A percentile compares a stretch with the other conserved stretches of the same genome.
These are phyloP conservation scores for Caranx ignobilis DNA, from an alignment of 2,113 vertebrate species.

Conservation along the genomic window DNA sequence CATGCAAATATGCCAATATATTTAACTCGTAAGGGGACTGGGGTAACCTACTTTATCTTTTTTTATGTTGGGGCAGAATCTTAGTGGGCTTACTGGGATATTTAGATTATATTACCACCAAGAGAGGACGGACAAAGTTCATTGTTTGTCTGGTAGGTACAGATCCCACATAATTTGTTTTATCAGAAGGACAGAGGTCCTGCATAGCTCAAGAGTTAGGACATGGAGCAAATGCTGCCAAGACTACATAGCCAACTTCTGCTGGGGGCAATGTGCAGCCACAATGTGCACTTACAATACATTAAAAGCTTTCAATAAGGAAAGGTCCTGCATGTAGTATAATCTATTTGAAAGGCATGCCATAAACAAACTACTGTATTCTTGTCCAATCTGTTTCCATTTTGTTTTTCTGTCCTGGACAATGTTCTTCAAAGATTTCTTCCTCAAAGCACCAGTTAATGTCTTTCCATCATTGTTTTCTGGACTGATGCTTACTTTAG, in stretches of 20 bases:
- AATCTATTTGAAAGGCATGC: not conserved
- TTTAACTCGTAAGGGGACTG: not conserved
- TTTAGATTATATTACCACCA: conserved; percentile 9
- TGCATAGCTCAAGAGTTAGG: conserved; percentile 18
- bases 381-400: not conserved
- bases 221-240: conserved; percentile 6
- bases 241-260: not conserved
- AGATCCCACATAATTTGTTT: conserved; percentile 21
- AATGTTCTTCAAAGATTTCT: conserved; percentile 66
- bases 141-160: conserved; percentile 27
- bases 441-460: conserved; percentile 89
- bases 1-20: not conserved
- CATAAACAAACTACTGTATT: conserved; percentile 27
- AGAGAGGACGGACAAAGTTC: not conserved
- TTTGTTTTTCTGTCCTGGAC: not conserved
- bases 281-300: not conserved
- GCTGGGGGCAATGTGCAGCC: not conserved
- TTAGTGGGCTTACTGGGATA: not conserved
- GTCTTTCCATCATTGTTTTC: conserved; percentile 76
- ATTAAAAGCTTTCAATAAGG: conserved; percentile 17
- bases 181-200: conserved; percentile 28
- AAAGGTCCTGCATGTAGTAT: not conserved
- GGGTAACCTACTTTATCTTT: not conserved
- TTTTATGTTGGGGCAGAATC: not conserved
- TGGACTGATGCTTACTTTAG: conserved; percentile 93